Evolutionary conservation across 2,888 invertebrate genomes (phyloP), one percentile per base, ranked within the genome.

Genomic region (Spatulosminthurus flaviceps): DNA sequence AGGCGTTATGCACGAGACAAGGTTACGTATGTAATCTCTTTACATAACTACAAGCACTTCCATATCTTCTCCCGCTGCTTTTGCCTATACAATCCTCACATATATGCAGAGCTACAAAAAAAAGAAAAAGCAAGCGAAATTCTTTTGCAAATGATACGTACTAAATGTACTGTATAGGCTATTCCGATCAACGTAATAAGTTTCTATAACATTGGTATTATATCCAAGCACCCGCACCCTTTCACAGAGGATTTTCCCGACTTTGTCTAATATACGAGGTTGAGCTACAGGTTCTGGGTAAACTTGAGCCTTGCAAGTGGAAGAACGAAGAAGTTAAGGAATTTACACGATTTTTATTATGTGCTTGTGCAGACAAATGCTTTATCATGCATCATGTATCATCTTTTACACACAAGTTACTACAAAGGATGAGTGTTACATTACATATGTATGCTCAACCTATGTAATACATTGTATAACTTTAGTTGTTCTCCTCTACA

Each of bases 321-420:
- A 51, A 51, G 51, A 51, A 51, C 9, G 5, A n/a, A 51, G 51
- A 19, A 51, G 16, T 51, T 51, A n/a, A 51, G 51, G 51, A 51
- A 51, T 51, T 51, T 51, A 51, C 51, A 51, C 51, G 51, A 51
- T 24, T 71, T 42, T 22, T 71, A 42, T 29, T 29, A 69, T 29
- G 28, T n/a, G 24, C 28, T 29, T 29, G 42, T 60, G 22, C 26
- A 16, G 21, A 29, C 34, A 29, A 74, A 61, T 74, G 74, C 74
- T 74, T 74, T 51, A 61, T 74, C 74, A 74, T 74, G 61, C 74
- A 74, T 61, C 26, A 61, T 74, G 16, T 43, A 26, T 26, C 29
- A 61, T 51, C 29, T 41, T 13, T 42, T 71, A 34, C n/a, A 29
- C 51, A 51, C 51, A 2, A 51, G 9, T 51, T 19, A 2, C 51